Conservation (phyloP, 1,140 invertebrate genomes). For the Calephelis virginiensis region DNA sequence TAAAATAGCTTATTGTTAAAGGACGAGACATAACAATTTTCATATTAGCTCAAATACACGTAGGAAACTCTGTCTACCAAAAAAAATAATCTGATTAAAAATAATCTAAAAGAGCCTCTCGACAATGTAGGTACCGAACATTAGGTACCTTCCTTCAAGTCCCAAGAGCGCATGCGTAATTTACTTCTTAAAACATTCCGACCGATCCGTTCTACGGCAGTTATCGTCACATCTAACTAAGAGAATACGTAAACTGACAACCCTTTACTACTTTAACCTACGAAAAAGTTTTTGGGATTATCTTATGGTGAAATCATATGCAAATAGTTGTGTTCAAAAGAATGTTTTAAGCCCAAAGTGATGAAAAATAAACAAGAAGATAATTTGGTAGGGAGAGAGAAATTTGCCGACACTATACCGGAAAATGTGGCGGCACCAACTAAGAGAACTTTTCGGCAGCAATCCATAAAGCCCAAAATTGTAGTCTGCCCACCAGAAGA, state of each 20-base stretch:
- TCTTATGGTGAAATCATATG: slow-evolving; percentile 1
- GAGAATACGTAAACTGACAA: slow-evolving; percentile 2
- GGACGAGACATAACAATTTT: no score
- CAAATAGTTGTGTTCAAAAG: slow-evolving; percentile 12
- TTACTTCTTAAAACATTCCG: neutral
- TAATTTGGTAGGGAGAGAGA: slow-evolving; percentile 53
- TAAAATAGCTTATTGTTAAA: no score
- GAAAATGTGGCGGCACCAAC: slow-evolving; percentile 42
- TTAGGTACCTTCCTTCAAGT: neutral
- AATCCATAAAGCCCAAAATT: slow-evolving; percentile 65
- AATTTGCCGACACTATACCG: slow-evolving; percentile 50
- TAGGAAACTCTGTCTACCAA: no score
- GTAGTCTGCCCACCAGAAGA: slow-evolving; percentile 73
- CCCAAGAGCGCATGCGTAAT: slow-evolving; percentile 2
- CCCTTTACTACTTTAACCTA: neutral
- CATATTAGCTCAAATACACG: no score
- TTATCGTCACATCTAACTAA: slow-evolving; percentile 4
- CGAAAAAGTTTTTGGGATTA: slow-evolving; percentile 8
- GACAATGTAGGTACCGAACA: neutral
- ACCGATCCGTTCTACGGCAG: neutral
- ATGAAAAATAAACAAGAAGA: slow-evolving; percentile 67
- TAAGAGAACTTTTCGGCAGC: slow-evolving; percentile 47
- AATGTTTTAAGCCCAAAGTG: slow-evolving; percentile 45
- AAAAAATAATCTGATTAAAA: no score
- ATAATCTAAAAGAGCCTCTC: no score